Evolutionary conservation across 1,140 invertebrate genomes (phyloP).

Genomic region (Neodiprion lecontei): DNA sequence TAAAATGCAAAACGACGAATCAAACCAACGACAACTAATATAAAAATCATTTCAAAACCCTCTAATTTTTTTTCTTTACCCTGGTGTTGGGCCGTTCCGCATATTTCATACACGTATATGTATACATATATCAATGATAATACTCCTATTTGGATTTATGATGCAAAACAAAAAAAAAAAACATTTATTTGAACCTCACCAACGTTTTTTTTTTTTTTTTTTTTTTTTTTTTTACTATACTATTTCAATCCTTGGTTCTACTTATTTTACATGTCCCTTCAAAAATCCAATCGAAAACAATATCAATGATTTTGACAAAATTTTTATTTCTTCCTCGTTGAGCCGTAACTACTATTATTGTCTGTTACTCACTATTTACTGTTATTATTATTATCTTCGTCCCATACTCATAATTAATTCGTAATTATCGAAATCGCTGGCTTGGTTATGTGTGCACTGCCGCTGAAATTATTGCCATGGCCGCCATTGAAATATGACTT

Average conservation of each 20-base stretch:
- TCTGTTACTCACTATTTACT: conserved; percentile 7
- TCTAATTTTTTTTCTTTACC: too few relatives aligned
- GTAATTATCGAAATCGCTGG: conserved; percentile 41
- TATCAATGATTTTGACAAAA: neutral
- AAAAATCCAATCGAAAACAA: conserved; percentile 21
- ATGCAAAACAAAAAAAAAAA: conserved; percentile 18
- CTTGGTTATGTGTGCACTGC: conserved; percentile 52
- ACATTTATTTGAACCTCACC: conserved; percentile 5
- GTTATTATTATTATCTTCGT: neutral
- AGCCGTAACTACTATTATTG: neutral
- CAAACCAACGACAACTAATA: too few relatives aligned
- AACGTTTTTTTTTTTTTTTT: conserved; percentile 24
- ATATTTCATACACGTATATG: too few relatives aligned
- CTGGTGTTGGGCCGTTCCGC: too few relatives aligned
- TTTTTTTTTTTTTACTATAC: conserved; percentile 11
- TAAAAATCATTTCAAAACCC: too few relatives aligned
- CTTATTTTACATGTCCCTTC: conserved; percentile 21
- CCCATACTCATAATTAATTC: too few relatives aligned
- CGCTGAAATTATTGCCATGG: conserved; percentile 49
- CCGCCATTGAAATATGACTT: conserved; percentile 30
- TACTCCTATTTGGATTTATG: conserved; percentile 10
- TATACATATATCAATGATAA: neutral
- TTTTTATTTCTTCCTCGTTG: neutral
- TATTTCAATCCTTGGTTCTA: conserved; percentile 14
- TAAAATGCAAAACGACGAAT: too few relatives aligned